Conservation (phyloP, 2,797 vertebrate genomes). For the Periparus ater region DNA sequence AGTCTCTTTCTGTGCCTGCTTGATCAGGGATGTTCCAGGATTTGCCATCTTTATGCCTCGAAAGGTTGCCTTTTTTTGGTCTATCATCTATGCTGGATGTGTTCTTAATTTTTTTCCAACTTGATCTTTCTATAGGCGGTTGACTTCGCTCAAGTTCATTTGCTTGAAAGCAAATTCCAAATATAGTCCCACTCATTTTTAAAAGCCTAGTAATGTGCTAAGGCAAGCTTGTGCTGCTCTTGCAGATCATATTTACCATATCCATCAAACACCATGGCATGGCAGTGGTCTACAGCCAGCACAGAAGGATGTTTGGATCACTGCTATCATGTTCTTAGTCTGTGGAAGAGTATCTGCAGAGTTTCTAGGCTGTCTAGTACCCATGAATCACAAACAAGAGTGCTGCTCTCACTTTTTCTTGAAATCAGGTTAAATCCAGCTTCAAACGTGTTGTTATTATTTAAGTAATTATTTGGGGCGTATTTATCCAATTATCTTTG, state of each 20-base stretch:
- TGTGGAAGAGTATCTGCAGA: background rate
- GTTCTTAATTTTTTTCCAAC: background rate
- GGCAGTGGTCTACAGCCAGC: background rate
- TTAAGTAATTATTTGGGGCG: background rate
- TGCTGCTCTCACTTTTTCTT: background rate
- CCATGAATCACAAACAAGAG: background rate
- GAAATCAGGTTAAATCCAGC: background rate
- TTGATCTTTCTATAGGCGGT: background rate
- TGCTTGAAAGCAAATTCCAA: background rate
- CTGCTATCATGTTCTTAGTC: background rate
- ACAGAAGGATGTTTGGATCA: background rate
- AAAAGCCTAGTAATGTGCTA: background rate
- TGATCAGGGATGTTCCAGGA: background rate
- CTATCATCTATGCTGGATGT: fast-evolving
- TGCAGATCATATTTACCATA: background rate
- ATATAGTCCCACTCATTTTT: background rate
- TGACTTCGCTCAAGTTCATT: background rate
- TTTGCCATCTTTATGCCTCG: background rate
- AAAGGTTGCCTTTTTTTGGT: background rate
- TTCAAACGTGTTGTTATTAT: background rate
- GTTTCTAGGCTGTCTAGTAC: background rate
- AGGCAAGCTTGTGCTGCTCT: background rate
- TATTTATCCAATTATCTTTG: background rate
- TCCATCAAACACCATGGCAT: background rate
- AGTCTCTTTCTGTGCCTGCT: background rate